Percentiles rank a stretch among this genome's conserved stretches.
phyloP scores from a whole-genome alignment of 2,888 invertebrate genomes.

The Iphiclides podalirius region DNA sequence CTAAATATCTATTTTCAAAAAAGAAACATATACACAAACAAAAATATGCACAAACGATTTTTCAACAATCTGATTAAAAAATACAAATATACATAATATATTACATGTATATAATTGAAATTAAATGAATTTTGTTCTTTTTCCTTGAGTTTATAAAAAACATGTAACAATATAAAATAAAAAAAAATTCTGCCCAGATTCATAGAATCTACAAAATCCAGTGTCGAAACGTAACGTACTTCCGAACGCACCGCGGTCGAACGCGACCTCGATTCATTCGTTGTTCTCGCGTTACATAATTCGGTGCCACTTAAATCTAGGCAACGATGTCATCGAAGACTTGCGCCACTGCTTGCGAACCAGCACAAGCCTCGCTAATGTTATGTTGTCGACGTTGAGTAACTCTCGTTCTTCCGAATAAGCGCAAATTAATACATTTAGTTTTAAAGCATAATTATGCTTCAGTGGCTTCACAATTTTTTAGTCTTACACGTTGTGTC shows the following conservation, averaged over 20 bases:
- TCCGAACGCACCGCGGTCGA: conserved; percentile 47
- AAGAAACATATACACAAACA: too few species aligned
- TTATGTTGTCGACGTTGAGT: conserved; percentile 32
- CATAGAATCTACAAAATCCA: conserved; percentile 23
- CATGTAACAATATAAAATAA: too few species aligned
- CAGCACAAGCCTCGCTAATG: conserved; percentile 32
- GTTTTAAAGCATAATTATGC: too few species aligned
- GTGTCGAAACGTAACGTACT: conserved; percentile 49
- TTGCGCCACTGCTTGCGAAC: conserved; percentile 66
- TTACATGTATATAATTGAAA: too few species aligned
- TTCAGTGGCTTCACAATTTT: too few species aligned
- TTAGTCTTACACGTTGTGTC: too few species aligned
- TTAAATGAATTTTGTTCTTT: too few species aligned
- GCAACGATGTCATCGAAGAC: conserved; percentile 78
- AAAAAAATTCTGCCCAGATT: neutral
- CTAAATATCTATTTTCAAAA: too few species aligned
- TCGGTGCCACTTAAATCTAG: conserved; percentile 71
- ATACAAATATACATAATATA: too few species aligned
- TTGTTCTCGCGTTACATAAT: conserved; percentile 76
- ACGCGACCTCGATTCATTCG: conserved; percentile 70
- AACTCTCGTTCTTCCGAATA: conserved; percentile 27
- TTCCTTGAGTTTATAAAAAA: too few species aligned
- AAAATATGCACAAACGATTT: too few species aligned
- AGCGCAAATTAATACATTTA: conserved; percentile 10
- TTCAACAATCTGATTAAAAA: too few species aligned